Evolutionary conservation across 2,888 invertebrate genomes (phyloP), one percentile per base, ranked within the genome.

Genomic region (Tetrapedia diversipes): DNA sequence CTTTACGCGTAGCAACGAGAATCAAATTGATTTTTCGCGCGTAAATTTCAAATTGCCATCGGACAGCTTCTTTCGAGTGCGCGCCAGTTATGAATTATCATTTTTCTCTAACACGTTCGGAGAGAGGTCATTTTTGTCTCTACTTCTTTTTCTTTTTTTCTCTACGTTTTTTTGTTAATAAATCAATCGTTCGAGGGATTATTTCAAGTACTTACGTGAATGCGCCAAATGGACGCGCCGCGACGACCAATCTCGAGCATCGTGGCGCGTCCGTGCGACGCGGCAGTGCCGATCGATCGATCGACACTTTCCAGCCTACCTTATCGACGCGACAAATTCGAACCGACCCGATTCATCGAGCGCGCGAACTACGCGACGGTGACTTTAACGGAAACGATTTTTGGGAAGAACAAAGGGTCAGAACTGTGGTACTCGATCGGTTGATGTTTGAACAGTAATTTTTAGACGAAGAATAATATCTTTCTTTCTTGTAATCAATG

Each of bases 191-290:
- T 71, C 43, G 37, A 56, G 77, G 61, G 68, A 71, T n/a, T n/a
- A 77, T 65, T 60, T 72, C 54, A 41, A 41, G 77, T 85, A 84
- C 84, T 85, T 84, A 84, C 85, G 85, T 83, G 85, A 29, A 14
- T 54, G 67, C 71, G 76, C 74, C 66, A 47, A 39, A 67, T 57
- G 75, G 53, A 32, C 54, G 73, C 74, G 39, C 67, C 83, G 66
- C 69, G 83, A 78, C 51, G 76, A 74, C 59, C 77, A 80, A 85
- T 37, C 27, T 77, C 72, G 75, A 85, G 76, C 80, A 27, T 68
- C 85, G 74, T 53, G 83, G 71, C 57, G 57, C 64, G 45, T 49
- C 57, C 54, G 41, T 34, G 29, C 37, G 43, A 47, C 61, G 80
- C 68, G 68, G 16, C 39, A 63, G 47, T 53, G 75, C 59, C 64